phyloP scores from a whole-genome alignment of 2,797 vertebrate genomes.

The Leptoclinus maculatus region DNA sequence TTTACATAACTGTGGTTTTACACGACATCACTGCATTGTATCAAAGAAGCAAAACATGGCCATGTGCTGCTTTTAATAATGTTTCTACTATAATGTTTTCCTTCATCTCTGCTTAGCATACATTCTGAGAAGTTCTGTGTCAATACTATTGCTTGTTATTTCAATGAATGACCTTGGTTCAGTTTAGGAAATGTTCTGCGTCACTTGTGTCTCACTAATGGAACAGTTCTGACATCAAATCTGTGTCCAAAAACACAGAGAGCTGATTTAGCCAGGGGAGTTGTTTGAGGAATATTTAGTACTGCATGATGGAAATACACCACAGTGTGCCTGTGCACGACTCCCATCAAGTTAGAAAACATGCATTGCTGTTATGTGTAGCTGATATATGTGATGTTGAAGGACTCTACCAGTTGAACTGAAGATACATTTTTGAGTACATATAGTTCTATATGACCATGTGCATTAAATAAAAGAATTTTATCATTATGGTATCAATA shows the following conservation, averaged over 20 bases:
- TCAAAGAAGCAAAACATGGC: background rate
- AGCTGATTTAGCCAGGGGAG: conserved; percentile 12
- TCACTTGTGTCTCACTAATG: conserved; percentile 18
- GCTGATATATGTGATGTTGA: conserved; percentile 4
- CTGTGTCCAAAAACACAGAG: conserved; percentile 4
- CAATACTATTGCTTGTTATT: conserved; percentile 19
- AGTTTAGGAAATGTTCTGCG: conserved; percentile 8
- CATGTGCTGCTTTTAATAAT: background rate
- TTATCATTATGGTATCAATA: background rate
- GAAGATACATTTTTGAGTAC: background rate
- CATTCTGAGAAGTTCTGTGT: background rate
- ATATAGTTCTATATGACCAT: background rate
- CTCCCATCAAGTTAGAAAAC: background rate
- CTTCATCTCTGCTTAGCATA: background rate
- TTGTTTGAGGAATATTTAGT: conserved; percentile 46
- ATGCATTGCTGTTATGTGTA: background rate
- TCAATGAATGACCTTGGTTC: conserved; percentile 33
- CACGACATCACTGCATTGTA: too few species aligned
- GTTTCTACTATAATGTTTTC: background rate
- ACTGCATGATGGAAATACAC: conserved; percentile 7
- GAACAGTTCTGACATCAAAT: conserved; percentile 47
- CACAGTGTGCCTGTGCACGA: background rate
- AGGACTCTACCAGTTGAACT: background rate
- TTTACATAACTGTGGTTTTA: background rate
- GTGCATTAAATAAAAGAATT: background rate